These are phyloP conservation scores for Cervus canadensis DNA, from an alignment of 2,113 vertebrate species.

Conservation along the genomic window DNA sequence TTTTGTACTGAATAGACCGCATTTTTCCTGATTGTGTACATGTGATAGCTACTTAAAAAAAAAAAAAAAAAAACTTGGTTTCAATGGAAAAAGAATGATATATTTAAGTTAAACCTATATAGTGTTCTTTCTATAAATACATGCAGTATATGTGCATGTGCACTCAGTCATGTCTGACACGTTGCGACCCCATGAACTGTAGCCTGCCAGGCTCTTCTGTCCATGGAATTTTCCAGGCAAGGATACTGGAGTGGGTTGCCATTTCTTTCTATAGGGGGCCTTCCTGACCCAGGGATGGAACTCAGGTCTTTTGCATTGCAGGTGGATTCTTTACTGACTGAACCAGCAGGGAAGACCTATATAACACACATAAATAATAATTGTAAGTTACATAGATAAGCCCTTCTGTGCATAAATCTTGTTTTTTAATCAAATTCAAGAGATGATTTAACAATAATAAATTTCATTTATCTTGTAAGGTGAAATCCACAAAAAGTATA, in stretches of 20 bases:
- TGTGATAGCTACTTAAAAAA: neutral
- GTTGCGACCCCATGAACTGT: neutral
- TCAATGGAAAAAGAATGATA: neutral
- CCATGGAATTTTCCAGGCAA: neutral
- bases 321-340: neutral
- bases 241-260: neutral
- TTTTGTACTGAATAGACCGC: neutral
- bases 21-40: neutral
- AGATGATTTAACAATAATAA: neutral
- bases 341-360: neutral
- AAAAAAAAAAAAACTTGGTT: neutral
- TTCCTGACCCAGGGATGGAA: neutral
- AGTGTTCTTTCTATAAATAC: neutral
- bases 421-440: neutral
- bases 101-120: neutral
- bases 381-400: neutral
- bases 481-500: neutral
- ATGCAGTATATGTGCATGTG: neutral
- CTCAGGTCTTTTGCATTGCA: neutral
- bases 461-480: neutral
- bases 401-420: neutral
- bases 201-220: neutral
- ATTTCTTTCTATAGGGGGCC: neutral
- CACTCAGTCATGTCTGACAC: neutral
- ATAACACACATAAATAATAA: neutral